A percentile compares a stretch with the other conserved stretches of the same genome.
Conservation (phyloP, 1,140 invertebrate species). For the Magallana angulata region DNA sequence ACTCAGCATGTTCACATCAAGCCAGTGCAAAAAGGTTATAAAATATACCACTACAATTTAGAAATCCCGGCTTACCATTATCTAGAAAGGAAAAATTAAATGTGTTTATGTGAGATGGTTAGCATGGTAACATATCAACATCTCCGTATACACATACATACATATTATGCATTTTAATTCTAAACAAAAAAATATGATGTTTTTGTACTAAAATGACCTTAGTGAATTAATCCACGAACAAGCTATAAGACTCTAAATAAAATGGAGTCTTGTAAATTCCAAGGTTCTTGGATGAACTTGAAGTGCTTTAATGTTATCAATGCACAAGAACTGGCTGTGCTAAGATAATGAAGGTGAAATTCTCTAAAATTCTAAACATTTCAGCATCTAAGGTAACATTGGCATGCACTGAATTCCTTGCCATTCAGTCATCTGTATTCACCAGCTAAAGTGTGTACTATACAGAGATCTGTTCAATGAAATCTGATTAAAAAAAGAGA, state of each 20-base stretch:
- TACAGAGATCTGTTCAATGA: not conserved
- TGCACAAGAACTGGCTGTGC: not conserved
- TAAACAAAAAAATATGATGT: no score
- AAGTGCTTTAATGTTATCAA: conserved; percentile 13
- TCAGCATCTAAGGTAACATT: not conserved
- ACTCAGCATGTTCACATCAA: not conserved
- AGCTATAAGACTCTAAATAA: not conserved
- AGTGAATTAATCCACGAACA: not conserved
- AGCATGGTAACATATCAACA: not conserved
- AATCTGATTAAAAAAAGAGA: not conserved
- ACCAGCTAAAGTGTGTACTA: not conserved
- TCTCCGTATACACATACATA: not conserved
- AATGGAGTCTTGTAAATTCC: not conserved
- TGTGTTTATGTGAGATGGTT: conserved; percentile 8
- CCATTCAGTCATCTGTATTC: not conserved
- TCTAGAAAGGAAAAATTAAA: conserved; percentile 32
- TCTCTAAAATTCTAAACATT: conserved; percentile 24
- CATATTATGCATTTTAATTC: not conserved
- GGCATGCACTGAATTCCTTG: conserved; percentile 9
- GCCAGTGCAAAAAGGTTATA: conserved; percentile 35
- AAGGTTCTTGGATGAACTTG: conserved; percentile 5
- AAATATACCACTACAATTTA: conserved; percentile 30
- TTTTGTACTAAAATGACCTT: no score
- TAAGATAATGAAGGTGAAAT: conserved; percentile 5
- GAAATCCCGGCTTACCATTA: conserved; percentile 19